Conservation (phyloP, 2,113 vertebrate species). For the Sturnus vulgaris region DNA sequence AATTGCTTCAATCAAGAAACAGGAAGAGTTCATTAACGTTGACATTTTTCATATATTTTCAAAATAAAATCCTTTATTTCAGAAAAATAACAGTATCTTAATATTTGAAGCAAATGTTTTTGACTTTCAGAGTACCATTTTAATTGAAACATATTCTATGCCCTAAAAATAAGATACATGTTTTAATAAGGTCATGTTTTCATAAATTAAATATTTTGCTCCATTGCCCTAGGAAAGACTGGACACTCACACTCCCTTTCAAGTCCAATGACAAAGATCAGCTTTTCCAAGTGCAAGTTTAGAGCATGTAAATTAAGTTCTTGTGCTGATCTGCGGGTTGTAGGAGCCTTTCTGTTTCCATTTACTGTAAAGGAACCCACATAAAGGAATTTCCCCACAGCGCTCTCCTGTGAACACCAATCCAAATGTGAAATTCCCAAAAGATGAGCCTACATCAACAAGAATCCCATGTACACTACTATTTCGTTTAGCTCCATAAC, state of each 20-base stretch:
- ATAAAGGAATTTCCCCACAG: background rate
- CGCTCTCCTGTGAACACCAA: background rate
- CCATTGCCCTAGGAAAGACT: background rate
- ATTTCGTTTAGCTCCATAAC: background rate
- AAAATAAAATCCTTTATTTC: background rate
- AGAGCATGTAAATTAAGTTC: background rate
- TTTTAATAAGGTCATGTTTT: background rate
- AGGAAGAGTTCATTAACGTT: background rate
- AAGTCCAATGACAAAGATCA: background rate
- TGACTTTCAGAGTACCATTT: background rate
- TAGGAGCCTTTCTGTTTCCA: background rate
- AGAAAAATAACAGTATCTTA: background rate
- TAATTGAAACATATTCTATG: background rate
- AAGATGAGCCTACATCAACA: background rate
- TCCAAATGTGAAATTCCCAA: background rate
- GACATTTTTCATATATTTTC: background rate
- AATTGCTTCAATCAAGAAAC: background rate
- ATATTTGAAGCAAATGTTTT: background rate
- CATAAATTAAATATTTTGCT: background rate
- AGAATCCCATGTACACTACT: background rate
- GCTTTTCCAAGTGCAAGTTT: background rate
- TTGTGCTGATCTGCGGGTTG: background rate
- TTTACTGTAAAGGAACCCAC: background rate
- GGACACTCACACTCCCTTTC: background rate
- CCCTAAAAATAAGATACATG: background rate